Conservation (phyloP, 2,113 vertebrate species). For the Phrynocephalus versicolor region DNA sequence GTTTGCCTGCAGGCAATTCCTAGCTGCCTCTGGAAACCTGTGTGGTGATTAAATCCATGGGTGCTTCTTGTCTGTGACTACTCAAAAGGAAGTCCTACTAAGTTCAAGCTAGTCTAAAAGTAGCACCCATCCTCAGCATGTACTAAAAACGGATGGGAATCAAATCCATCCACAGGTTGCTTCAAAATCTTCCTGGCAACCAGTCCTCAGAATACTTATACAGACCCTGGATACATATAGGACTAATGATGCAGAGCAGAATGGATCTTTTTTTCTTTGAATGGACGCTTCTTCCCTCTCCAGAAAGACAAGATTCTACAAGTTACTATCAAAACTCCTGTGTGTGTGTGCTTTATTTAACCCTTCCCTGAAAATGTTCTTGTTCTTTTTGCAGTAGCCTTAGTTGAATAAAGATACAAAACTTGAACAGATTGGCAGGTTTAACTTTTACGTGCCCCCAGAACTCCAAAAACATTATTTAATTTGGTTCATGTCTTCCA, state of each 20-base stretch:
- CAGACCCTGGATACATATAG: neutral
- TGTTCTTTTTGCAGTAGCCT: conserved; percentile 1
- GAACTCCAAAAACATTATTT: neutral
- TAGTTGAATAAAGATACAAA: neutral
- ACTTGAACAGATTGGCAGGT: neutral
- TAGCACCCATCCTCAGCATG: neutral
- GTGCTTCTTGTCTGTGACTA: neutral
- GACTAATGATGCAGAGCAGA: neutral
- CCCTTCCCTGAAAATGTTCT: neutral
- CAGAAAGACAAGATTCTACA: neutral
- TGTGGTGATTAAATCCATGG: neutral
- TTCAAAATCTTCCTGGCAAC: neutral
- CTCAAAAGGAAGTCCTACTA: neutral
- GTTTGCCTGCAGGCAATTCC: neutral
- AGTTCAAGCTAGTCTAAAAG: neutral
- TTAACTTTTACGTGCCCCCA: neutral
- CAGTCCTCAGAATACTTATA: neutral
- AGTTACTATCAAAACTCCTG: conserved; percentile 16
- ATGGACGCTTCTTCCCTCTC: conserved; percentile 3
- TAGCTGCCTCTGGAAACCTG: neutral
- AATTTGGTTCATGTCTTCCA: neutral
- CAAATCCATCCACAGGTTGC: neutral
- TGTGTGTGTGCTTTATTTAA: neutral
- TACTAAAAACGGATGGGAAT: neutral
- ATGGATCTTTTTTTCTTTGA: neutral